Evolutionary conservation across 2,797 vertebrate genomes (phyloP).

Genomic region (Pseudotriccus pelzelni): DNA sequence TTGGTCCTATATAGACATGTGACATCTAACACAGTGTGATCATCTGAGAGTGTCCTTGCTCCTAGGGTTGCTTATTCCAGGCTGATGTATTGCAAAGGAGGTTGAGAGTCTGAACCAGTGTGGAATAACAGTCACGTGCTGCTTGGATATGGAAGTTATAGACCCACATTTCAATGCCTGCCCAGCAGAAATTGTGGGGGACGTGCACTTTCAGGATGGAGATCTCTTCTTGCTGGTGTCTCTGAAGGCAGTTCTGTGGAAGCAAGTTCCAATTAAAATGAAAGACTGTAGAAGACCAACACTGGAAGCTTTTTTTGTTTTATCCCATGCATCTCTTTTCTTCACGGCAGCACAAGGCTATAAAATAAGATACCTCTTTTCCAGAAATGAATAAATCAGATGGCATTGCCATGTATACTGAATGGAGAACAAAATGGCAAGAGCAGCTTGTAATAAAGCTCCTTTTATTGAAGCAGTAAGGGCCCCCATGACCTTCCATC

Average conservation of each 20-base stretch:
- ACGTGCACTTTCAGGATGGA: background rate
- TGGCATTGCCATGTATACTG: background rate
- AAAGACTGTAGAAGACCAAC: background rate
- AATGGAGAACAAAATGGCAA: background rate
- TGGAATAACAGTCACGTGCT: background rate
- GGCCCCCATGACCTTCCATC: background rate
- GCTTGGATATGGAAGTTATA: background rate
- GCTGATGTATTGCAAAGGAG: background rate
- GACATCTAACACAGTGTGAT: background rate
- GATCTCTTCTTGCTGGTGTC: background rate
- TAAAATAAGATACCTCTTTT: background rate
- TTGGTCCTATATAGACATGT: background rate
- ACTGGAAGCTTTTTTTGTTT: background rate
- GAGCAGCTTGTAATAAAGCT: constrained; percentile 10
- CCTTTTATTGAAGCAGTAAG: background rate
- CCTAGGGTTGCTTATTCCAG: background rate
- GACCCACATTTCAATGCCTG: background rate
- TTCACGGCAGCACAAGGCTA: background rate
- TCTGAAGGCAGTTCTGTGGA: background rate
- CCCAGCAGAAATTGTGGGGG: background rate
- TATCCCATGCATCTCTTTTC: background rate
- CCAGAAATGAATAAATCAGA: background rate
- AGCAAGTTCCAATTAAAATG: background rate
- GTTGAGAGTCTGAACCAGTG: background rate
- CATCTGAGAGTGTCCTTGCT: background rate